phyloP scores from a whole-genome alignment of 2,113 vertebrate genomes.

The Scortum barcoo region DNA sequence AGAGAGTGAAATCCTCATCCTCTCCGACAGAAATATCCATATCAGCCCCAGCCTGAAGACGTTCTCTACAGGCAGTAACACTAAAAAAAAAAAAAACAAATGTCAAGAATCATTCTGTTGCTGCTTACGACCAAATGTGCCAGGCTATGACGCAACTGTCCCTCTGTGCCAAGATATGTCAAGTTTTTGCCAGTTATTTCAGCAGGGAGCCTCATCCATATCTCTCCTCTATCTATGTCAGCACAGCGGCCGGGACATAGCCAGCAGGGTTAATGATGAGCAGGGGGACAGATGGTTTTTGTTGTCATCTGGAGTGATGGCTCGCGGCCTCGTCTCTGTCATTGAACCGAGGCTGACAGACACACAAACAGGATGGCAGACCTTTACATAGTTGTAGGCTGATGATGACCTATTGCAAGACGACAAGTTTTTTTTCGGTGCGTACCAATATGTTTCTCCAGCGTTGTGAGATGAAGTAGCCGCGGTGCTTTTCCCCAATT shows the following conservation, averaged over 20 bases:
- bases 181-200: conserved; percentile 55
- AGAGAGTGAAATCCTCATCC: conserved; percentile 28
- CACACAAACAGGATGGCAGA: conserved; percentile 28
- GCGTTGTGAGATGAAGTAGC: background rate
- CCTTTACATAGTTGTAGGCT: conserved; percentile 11
- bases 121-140: conserved; percentile 40
- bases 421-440: conserved; percentile 4
- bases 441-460: background rate
- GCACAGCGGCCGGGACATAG: conserved; percentile 51
- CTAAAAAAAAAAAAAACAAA: conserved; percentile 31
- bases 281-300: conserved; percentile 69
- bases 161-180: conserved; percentile 36
- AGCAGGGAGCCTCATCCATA: conserved; percentile 44
- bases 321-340: conserved; percentile 57
- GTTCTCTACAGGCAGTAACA: conserved; percentile 36
- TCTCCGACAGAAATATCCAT: conserved; percentile 48
- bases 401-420: conserved; percentile 56
- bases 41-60: conserved; percentile 26
- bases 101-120: conserved; percentile 49
- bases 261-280: conserved; percentile 75
- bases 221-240: conserved; percentile 53
- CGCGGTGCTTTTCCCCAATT: background rate
- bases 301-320: conserved; percentile 73
- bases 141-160: conserved; percentile 46
- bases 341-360: conserved; percentile 45